Evolutionary conservation across 2,113 vertebrate species (phyloP).

Genomic region (Notechis scutatus): DNA sequence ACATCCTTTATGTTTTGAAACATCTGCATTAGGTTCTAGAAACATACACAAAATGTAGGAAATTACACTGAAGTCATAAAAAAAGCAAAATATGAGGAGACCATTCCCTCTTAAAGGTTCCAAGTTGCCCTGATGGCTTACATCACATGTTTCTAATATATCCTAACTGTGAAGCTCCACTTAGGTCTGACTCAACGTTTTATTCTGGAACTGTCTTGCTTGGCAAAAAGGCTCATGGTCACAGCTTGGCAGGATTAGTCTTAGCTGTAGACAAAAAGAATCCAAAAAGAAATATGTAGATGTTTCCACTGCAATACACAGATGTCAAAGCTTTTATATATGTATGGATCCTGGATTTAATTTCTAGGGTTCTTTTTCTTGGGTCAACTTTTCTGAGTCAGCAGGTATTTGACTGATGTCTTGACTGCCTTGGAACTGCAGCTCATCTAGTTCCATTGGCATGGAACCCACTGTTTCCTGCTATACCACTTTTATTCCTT

Average conservation of each 20-base stretch:
- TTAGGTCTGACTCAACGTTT: background rate
- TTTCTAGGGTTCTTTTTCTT: background rate
- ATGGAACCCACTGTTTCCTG: background rate
- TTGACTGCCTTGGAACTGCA: background rate
- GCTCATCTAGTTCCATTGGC: background rate
- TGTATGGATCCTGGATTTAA: background rate
- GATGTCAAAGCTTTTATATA: background rate
- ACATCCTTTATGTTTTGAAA: constrained; percentile 93
- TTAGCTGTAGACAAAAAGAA: background rate
- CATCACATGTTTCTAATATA: background rate
- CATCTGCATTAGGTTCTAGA: constrained; percentile 83
- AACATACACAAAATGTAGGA: constrained; percentile 52
- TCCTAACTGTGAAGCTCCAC: background rate
- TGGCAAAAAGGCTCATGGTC: background rate
- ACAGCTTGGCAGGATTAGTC: background rate
- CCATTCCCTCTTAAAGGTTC: background rate
- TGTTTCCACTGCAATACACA: background rate
- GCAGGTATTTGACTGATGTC: background rate
- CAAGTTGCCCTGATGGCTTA: background rate
- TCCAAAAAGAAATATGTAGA: background rate
- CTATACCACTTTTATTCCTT: background rate
- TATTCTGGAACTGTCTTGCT: background rate
- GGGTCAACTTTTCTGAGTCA: background rate
- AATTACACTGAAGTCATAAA: background rate
- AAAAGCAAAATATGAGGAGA: background rate